These are phyloP conservation scores for Samia ricini DNA, from an alignment of 1,140 invertebrate genomes.

Conservation along the genomic window DNA sequence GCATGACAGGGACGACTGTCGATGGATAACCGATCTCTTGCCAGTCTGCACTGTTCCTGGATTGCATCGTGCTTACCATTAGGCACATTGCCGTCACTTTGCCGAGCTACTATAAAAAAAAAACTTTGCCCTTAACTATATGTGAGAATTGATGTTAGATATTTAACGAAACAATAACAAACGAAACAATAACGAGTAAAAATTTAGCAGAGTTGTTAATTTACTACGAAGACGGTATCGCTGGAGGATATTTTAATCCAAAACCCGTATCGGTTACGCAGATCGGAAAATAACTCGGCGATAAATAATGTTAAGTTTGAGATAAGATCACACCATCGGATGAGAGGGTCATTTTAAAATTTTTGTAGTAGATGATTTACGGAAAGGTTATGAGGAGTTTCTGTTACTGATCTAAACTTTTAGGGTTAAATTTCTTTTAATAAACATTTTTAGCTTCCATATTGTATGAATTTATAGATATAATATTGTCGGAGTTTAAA, in stretches of 20 bases:
- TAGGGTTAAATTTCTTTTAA: neutral
- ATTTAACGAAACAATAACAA: no score
- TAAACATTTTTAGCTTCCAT: neutral
- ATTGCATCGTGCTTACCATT: no score
- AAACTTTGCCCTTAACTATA: no score
- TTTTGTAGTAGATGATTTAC: slow-evolving; percentile 52
- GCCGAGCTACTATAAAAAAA: no score
- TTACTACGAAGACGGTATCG: neutral
- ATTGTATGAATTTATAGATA: neutral
- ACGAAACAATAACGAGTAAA: no score
- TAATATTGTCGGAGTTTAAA: no score
- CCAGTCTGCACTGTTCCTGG: no score
- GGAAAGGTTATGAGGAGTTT: slow-evolving; percentile 27
- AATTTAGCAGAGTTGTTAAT: neutral
- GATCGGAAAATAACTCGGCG: slow-evolving; percentile 54
- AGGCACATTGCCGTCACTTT: no score
- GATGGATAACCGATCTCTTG: no score
- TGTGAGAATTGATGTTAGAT: no score
- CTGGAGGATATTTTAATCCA: neutral
- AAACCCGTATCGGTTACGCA: slow-evolving; percentile 62
- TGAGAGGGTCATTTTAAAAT: slow-evolving; percentile 26
- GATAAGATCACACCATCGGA: slow-evolving; percentile 50
- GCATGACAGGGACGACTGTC: no score
- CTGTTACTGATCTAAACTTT: slow-evolving; percentile 24
- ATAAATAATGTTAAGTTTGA: slow-evolving; percentile 47